Base-by-base conservation (phyloP, 2,113 vertebrate genomes). In the Sinocyclocheilus maitianheensis region DNA sequence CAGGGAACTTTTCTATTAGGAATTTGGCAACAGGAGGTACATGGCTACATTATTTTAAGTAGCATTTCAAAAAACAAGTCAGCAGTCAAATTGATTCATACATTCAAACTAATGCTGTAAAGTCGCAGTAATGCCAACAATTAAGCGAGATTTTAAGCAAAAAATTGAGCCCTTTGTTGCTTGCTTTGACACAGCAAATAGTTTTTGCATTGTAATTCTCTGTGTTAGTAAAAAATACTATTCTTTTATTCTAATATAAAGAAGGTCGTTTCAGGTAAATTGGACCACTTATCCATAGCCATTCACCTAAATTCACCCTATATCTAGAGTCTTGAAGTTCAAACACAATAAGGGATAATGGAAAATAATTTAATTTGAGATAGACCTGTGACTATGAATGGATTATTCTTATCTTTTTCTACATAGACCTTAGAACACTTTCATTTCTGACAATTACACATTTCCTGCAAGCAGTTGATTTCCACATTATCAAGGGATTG, bases 401-500 rank as follows among this genome's bases (percentile, higher is more conserved):
- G 20, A 3, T 46, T 48, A 22, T 69, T 30, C 12, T 83, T 58
- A 72, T 83, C 67, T n/a, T 16, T 74, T 48, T 22, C 37, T 53
- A 53, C 51, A 48, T 46, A n/a, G 11, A 43, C 34, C 55, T 62
- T 43, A 16, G n/a, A 12, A 34, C 46, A 53, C 26, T 37, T 53
- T 82, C 63, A 51, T 51, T 51, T 24, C 46, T 60, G 46, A 74
- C 48, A 83, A 72, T 55, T 24, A 72, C 46, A 72, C 12, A 58
- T 60, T 34, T 83, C 67, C 67, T 24, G 67, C 51, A 34, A 60
- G 81, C 53, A 51, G 48, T 48, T 72, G 67, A 84, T 60, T 62
- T 60, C 26, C 26, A 83, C 65, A 71, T 83, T 71, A 30, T 60
- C 53, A 22, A 13, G 48, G 24, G 16, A n/a, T 3, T 51, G 63